phyloP scores from a whole-genome alignment of 2,797 vertebrate species.

The Catharus ustulatus region DNA sequence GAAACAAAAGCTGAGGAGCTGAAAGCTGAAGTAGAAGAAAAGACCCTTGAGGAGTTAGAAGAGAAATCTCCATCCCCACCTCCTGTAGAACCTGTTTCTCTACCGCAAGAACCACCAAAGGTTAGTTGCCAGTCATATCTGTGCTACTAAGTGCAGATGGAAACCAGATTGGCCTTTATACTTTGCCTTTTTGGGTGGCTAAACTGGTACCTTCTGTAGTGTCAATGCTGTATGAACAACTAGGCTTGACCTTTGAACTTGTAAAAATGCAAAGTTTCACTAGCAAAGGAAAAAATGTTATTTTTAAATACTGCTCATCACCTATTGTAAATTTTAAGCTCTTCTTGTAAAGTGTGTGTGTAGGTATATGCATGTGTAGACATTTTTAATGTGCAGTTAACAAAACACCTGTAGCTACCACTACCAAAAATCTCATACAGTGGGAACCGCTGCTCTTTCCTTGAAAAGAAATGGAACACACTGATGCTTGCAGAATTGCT shows the following conservation, averaged over 20 bases:
- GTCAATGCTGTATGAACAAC: neutral
- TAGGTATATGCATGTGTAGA: neutral
- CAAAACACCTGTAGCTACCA: neutral
- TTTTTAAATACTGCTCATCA: neutral
- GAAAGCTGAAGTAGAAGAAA: constrained; percentile 88
- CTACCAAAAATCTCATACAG: neutral
- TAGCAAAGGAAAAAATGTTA: neutral
- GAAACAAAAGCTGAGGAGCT: constrained; percentile 89
- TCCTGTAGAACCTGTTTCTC: constrained; percentile 87
- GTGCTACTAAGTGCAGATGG: neutral
- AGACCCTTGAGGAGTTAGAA: constrained; percentile 88
- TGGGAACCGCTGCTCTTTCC: neutral
- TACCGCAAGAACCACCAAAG: constrained; percentile 91
- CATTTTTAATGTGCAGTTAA: neutral
- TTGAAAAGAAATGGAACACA: neutral
- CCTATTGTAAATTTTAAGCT: neutral
- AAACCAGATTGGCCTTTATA: neutral
- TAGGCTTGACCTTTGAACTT: neutral
- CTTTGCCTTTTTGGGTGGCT: neutral
- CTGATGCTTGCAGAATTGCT: neutral
- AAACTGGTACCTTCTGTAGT: neutral
- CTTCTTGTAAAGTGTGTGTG: neutral
- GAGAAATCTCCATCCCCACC: constrained; percentile 89
- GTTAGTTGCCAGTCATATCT: constrained; percentile 68
- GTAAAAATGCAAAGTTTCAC: neutral